A percentile compares a stretch with the other conserved stretches of the same genome.
Conservation (phyloP, 2,113 vertebrate species). For the Sorex araneus region DNA sequence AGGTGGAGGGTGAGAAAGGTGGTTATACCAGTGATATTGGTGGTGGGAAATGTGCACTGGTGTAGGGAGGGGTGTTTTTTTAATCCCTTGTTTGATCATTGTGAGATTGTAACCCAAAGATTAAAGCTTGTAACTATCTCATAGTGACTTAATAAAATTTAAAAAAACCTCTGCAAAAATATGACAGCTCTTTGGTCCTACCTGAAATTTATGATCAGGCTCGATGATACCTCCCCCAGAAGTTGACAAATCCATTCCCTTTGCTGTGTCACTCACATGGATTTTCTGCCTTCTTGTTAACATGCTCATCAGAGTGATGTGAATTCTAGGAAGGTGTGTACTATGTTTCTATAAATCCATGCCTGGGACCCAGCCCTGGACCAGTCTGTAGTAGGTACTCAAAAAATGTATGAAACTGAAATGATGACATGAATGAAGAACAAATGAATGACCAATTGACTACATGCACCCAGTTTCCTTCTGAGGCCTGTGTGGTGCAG, state of each 20-base stretch:
- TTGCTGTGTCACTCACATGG: neutral
- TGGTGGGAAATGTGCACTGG: too few relatives aligned
- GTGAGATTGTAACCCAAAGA: too few relatives aligned
- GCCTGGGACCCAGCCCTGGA: neutral
- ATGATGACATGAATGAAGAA: slow-evolving; percentile 6
- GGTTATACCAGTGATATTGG: too few relatives aligned
- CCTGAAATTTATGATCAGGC: slow-evolving; percentile 13
- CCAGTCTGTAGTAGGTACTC: neutral
- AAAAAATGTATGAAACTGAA: neutral
- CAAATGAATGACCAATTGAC: neutral
- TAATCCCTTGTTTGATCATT: too few relatives aligned
- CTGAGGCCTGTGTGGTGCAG: neutral
- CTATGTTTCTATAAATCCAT: neutral
- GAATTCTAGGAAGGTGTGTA: neutral
- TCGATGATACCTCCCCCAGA: neutral
- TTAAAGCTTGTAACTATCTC: too few relatives aligned
- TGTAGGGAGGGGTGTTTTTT: too few relatives aligned
- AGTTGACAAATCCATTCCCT: neutral
- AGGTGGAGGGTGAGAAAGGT: too few relatives aligned
- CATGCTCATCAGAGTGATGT: neutral
- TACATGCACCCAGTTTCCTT: neutral
- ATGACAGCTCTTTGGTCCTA: neutral
- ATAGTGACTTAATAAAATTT: too few relatives aligned
- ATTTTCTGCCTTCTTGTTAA: neutral
- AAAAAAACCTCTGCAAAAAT: too few relatives aligned